Evolutionary conservation across 2,113 vertebrate species (phyloP).

Genomic region (Cairina moschata): DNA sequence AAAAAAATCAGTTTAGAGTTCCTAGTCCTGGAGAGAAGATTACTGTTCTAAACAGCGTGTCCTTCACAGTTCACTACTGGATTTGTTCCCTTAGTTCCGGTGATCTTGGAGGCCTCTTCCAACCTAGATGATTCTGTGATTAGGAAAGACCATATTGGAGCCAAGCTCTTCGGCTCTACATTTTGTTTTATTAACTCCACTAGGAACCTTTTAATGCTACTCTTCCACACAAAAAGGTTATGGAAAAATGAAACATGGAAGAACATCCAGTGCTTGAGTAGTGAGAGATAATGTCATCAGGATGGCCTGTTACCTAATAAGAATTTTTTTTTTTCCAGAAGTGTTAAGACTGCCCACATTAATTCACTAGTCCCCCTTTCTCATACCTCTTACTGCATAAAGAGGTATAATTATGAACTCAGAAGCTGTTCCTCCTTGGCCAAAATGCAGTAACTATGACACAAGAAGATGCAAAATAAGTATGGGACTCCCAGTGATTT

Average conservation of each 20-base stretch:
- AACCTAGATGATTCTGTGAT: no score
- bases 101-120: no score
- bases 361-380: background rate
- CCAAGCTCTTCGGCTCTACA: slow-evolving; percentile 1
- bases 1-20: background rate
- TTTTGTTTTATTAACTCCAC: background rate
- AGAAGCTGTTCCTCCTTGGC: background rate
- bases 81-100: background rate
- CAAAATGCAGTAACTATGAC: background rate
- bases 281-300: background rate
- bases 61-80: background rate
- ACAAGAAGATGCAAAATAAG: background rate
- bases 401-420: background rate
- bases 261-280: background rate
- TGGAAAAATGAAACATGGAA: background rate
- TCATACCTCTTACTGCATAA: background rate
- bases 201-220: background rate
- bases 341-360: fast-evolving
- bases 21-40: background rate
- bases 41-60: background rate
- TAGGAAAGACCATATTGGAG: slow-evolving; percentile 12
- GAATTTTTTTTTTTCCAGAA: background rate
- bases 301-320: background rate
- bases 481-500: background rate
- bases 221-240: slow-evolving; percentile 30